A percentile compares a stretch with the other conserved stretches of the same genome.
These are phyloP conservation scores for Papilio machaon DNA, from an alignment of 1,140 invertebrate genomes.

Conservation along the genomic window DNA sequence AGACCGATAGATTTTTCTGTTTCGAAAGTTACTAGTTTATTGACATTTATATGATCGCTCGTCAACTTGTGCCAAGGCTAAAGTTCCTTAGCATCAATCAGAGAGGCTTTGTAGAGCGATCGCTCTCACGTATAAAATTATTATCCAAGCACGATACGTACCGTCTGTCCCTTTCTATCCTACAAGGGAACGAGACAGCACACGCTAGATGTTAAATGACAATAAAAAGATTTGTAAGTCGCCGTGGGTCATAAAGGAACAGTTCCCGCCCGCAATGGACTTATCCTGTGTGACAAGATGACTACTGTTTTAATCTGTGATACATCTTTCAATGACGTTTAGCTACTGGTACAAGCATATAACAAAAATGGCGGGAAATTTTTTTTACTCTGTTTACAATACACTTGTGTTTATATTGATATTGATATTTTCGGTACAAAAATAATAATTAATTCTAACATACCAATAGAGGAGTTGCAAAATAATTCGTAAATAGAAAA, in stretches of 20 bases:
- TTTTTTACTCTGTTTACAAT: not conserved
- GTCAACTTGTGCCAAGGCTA: not conserved
- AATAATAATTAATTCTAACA: no score
- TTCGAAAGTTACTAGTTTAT: not conserved
- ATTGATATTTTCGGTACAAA: no score
- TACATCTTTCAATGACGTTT: not conserved
- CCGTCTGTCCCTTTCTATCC: not conserved
- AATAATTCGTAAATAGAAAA: no score
- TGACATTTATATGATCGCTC: not conserved
- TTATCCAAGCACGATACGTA: not conserved
- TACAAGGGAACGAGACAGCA: conserved; percentile 5
- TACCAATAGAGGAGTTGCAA: no score
- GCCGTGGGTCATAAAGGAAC: conserved; percentile 45
- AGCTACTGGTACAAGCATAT: conserved; percentile 4
- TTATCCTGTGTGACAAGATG: conserved; percentile 48
- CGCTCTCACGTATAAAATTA: not conserved
- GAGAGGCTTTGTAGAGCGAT: not conserved
- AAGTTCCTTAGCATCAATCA: not conserved
- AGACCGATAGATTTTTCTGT: not conserved
- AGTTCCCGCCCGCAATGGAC: conserved; percentile 45
- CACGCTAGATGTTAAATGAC: conserved; percentile 36
- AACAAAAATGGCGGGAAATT: not conserved
- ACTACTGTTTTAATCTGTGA: conserved; percentile 43
- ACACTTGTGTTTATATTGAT: not conserved
- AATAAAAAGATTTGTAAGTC: conserved; percentile 44